phyloP scores from a whole-genome alignment of 2,113 vertebrate species.

The Neodontobutis hainanensis region DNA sequence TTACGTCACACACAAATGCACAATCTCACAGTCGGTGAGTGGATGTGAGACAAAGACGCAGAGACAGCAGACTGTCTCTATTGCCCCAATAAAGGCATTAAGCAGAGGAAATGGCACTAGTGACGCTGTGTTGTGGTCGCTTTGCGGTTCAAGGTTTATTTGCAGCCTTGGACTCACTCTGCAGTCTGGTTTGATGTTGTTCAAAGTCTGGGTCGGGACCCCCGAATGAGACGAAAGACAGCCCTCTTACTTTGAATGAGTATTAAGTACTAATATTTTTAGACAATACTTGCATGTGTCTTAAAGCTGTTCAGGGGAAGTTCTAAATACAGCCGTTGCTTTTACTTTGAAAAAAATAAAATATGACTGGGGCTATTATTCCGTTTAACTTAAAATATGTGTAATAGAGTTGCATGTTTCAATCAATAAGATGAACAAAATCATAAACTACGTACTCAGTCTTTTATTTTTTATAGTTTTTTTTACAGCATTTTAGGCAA shows the following conservation, averaged over 20 bases:
- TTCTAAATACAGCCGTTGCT: no score
- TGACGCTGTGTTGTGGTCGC: constrained; percentile 30
- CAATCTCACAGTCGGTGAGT: constrained; percentile 7
- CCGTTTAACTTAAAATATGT: no score
- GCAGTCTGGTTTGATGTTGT: constrained; percentile 54
- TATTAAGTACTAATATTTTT: no score
- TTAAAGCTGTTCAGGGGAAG: no score
- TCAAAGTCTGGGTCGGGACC: constrained; percentile 59
- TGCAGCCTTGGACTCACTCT: constrained; percentile 75
- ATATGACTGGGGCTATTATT: no score
- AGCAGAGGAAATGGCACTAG: constrained; percentile 51
- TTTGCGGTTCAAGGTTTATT: constrained; percentile 74
- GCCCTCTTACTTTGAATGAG: background rate
- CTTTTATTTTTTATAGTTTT: no score
- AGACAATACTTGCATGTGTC: no score
- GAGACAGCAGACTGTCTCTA: constrained; percentile 61
- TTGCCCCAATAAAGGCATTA: constrained; percentile 69
- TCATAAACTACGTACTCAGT: no score
- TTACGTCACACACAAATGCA: constrained; percentile 25
- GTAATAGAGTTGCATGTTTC: no score
- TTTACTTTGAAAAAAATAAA: no score
- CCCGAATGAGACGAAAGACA: background rate
- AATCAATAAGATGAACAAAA: no score
- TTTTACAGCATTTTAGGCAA: no score
- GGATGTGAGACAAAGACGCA: constrained; percentile 39